Base-by-base conservation (phyloP, 2,888 invertebrate genomes). In the Platynereis dumerilii region DNA sequence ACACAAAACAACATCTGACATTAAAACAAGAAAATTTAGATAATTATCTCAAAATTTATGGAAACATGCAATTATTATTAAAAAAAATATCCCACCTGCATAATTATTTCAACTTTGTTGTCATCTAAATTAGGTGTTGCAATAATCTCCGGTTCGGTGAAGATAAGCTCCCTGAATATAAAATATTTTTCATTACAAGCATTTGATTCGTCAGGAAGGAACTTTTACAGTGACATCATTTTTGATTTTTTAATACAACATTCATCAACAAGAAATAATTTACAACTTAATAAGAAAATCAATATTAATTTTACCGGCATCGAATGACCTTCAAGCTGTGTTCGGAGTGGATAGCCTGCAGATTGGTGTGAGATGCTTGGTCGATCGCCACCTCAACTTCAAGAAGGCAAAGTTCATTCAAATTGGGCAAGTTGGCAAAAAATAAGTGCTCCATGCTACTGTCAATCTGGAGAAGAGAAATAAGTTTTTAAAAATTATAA, bases 121-220 rank as follows among this genome's bases (percentile, higher is more conserved):
- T 70, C 52, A 54, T 75, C 76, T 28, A 70, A 67, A 34, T 74
- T 69, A 29, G 80, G 80, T n/a, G 77, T 72, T 3, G 78, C 79
- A 53, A 80, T 74, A 17, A 80, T 69, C 24, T 78, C 77, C 45
- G 78, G 77, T 53, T 80, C 80, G 39, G 79, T 79, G 58, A 80
- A 80, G 42, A 80, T 79, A 15, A 80, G 63, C 65, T 80, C 80
- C 65, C 80, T 80, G 71, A 29, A 74, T 69, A 24, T 26, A 5
- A 26, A 55, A 24, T 12, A 10, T 42, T 42, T 42, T 42, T 42
- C 10, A 42, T 10, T 42, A 10, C 10, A 17, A 42, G 42, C 12
- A 12, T 42, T 42, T n/a, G n/a, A n/a, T n/a, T n/a, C n/a, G n/a
- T 34, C 12, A 34, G 34, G 34, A 12, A 34, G 48, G 22, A 48